These are phyloP conservation scores for Sebastolobus alascanus DNA, from an alignment of 2,797 vertebrate species.

Conservation along the genomic window DNA sequence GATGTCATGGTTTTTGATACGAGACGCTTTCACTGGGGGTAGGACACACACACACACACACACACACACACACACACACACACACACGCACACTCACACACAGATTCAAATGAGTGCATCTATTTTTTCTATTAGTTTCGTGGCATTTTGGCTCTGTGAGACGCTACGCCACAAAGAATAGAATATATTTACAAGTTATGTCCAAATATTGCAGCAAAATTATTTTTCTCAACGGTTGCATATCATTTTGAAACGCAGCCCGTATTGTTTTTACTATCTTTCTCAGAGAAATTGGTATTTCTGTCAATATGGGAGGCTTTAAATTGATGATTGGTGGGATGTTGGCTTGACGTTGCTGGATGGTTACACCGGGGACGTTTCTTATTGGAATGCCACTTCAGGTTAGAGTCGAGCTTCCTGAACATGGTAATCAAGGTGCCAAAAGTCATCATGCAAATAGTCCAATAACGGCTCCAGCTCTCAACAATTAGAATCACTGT, in stretches of 20 bases:
- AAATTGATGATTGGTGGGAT: conserved; percentile 4
- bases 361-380: conserved; percentile 13
- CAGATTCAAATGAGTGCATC: neutral
- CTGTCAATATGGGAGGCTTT: conserved; percentile 12
- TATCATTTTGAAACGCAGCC: neutral
- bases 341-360: conserved; percentile 4
- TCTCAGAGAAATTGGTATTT: neutral
- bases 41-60: neutral
- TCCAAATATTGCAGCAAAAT: neutral
- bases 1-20: conserved; percentile 21
- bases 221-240: neutral
- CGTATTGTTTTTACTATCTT: neutral
- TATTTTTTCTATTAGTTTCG: neutral
- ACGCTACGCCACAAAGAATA: neutral
- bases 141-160: neutral
- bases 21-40: neutral
- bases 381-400: conserved; percentile 58
- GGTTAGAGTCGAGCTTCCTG: conserved; percentile 43
- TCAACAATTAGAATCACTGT: conserved; percentile 26
- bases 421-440: conserved; percentile 52
- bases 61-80: neutral
- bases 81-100: neutral
- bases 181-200: neutral
- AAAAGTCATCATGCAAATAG: conserved; percentile 51
- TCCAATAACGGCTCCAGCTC: conserved; percentile 31